phyloP scores from a whole-genome alignment of 2,113 vertebrate genomes.

The Vimba vimba region DNA sequence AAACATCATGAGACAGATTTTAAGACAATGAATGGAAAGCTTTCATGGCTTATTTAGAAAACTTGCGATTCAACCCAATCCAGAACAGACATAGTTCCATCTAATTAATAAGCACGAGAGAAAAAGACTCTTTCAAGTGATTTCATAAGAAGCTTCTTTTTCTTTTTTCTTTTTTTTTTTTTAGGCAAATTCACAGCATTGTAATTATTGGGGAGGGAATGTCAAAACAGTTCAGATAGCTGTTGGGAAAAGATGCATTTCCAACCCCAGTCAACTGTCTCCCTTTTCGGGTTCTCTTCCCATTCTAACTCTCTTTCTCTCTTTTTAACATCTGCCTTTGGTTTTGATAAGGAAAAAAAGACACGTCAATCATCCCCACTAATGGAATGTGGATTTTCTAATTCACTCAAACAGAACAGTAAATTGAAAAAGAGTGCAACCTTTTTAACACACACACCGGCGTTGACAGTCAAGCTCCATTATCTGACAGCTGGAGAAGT shows the following conservation, averaged over 20 bases:
- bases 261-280: constrained; percentile 60
- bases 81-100: constrained; percentile 50
- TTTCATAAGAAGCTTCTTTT: constrained; percentile 46
- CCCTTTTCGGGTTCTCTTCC: constrained; percentile 47
- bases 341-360: constrained; percentile 72
- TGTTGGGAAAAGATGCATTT: constrained; percentile 66
- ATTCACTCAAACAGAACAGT: constrained; percentile 75
- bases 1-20: constrained; percentile 7
- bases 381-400: constrained; percentile 76
- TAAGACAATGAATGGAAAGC: constrained; percentile 29
- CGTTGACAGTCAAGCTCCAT: constrained; percentile 77
- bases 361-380: constrained; percentile 73
- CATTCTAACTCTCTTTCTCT: constrained; percentile 2
- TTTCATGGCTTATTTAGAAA: constrained; percentile 43
- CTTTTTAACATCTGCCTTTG: constrained; percentile 58
- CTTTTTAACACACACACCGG: constrained; percentile 74
- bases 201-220: constrained; percentile 58
- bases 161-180: constrained; percentile 40
- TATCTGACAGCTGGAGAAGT: constrained; percentile 82
- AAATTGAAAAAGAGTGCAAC: constrained; percentile 78
- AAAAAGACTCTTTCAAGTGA: constrained; percentile 52
- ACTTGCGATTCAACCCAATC: constrained; percentile 24
- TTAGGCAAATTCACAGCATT: constrained; percentile 43
- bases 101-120: constrained; percentile 60
- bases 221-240: constrained; percentile 66